Conservation (phyloP, 2,888 invertebrate species). For the Merodon equestris region DNA sequence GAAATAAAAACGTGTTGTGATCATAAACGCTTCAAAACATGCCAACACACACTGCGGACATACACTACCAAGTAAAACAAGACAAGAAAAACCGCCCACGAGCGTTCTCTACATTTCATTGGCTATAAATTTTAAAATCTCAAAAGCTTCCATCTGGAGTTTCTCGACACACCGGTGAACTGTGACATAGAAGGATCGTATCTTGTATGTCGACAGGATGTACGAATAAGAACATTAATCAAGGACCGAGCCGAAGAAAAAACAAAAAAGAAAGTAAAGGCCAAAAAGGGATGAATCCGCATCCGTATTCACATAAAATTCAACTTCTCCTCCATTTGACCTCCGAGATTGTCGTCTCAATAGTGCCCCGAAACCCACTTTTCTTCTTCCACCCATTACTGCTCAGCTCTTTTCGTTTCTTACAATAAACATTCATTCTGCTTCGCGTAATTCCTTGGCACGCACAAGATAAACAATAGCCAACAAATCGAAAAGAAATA, state of each 20-base stretch:
- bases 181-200: conserved; percentile 17
- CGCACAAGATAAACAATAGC: not conserved
- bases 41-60: too few relatives aligned
- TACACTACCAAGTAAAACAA: too few relatives aligned
- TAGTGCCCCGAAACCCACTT: too few relatives aligned
- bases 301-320: conserved; percentile 30
- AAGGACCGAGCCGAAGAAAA: not conserved
- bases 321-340: conserved; percentile 54
- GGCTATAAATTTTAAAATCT: conserved; percentile 25
- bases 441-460: conserved; percentile 34
- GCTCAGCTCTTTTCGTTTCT: too few relatives aligned
- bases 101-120: conserved; percentile 6
- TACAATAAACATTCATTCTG: conserved; percentile 2
- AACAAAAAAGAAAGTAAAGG: conserved; percentile 9
- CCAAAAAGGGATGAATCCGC: conserved; percentile 37
- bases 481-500: not conserved
- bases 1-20: too few relatives aligned
- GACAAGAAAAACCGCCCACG: too few relatives aligned
- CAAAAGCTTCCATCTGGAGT: conserved; percentile 30
- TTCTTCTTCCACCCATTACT: too few relatives aligned
- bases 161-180: not conserved
- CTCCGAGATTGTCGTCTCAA: conserved; percentile 27
- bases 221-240: conserved; percentile 53
- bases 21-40: too few relatives aligned
- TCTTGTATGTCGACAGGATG: conserved; percentile 33